These are phyloP conservation scores for Drosophila albomicans DNA, from an alignment of 1,140 invertebrate species.

Conservation along the genomic window DNA sequence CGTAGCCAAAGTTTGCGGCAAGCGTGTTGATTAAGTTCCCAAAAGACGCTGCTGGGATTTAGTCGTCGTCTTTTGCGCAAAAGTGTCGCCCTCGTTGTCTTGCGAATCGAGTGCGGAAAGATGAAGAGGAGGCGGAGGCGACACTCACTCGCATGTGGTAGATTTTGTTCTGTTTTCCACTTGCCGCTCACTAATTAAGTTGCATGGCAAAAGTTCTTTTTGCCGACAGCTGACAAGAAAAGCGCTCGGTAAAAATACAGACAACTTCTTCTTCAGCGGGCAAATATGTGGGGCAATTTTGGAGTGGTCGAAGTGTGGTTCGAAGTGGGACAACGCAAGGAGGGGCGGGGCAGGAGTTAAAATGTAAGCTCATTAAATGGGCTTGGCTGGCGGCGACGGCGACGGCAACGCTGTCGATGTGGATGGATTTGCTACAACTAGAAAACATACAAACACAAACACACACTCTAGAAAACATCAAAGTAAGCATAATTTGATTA, in stretches of 20 bases:
- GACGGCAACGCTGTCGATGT: constrained; percentile 24
- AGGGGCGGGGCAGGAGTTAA: constrained; percentile 30
- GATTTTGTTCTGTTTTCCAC: constrained; percentile 77
- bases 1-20: constrained; percentile 63
- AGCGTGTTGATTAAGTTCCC: constrained; percentile 72
- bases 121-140: background rate
- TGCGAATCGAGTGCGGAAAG: constrained; percentile 12
- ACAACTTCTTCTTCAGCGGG: constrained; percentile 7
- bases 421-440: constrained; percentile 30
- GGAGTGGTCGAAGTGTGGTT: constrained; percentile 29
- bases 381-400: constrained; percentile 54
- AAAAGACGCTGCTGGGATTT: constrained; percentile 67
- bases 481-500: constrained; percentile 84
- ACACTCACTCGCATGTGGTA: constrained; percentile 48
- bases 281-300: constrained; percentile 37
- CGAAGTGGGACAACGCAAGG: constrained; percentile 4
- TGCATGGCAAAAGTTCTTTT: constrained; percentile 70
- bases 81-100: constrained; percentile 32
- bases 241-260: constrained; percentile 45
- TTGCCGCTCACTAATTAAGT: constrained; percentile 79
- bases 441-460: background rate
- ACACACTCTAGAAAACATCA: constrained; percentile 64
- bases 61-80: constrained; percentile 29
- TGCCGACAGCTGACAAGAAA: constrained; percentile 70
- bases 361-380: constrained; percentile 82